phyloP scores from a whole-genome alignment of 2,113 vertebrate genomes.

The Stegastes partitus region DNA sequence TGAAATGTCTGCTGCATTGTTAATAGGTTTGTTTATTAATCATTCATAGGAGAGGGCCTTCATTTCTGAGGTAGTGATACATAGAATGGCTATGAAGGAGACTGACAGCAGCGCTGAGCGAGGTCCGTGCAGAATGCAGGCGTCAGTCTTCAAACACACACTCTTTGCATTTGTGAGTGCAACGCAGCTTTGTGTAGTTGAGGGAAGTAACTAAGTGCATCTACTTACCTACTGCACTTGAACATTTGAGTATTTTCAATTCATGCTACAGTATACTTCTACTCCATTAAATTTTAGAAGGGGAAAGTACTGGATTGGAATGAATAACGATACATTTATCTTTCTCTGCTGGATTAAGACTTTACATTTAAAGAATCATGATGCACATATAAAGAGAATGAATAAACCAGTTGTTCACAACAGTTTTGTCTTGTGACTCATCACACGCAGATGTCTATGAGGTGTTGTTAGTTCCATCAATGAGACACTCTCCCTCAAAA shows the following conservation, averaged over 20 bases:
- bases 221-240: not conserved
- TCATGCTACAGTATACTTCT: not conserved
- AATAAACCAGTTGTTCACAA: too few species aligned
- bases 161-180: conserved; percentile 14
- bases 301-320: too few species aligned
- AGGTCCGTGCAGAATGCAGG: conserved; percentile 17
- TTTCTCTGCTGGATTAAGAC: too few species aligned
- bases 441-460: too few species aligned
- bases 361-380: too few species aligned
- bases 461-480: too few species aligned
- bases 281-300: too few species aligned
- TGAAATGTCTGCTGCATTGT: conserved; percentile 79
- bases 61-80: conserved; percentile 75
- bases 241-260: not conserved
- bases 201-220: not conserved
- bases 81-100: conserved; percentile 52
- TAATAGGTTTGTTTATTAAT: conserved; percentile 86
- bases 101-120: conserved; percentile 55
- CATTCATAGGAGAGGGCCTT: conserved; percentile 74
- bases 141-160: conserved; percentile 28
- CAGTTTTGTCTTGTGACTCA: too few species aligned
- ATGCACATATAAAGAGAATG: too few species aligned
- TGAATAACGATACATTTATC: too few species aligned
- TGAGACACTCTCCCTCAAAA: too few species aligned
- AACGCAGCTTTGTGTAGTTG: not conserved